Base-by-base conservation (phyloP, 2,888 invertebrate species). In the Crocallis elinguaria region DNA sequence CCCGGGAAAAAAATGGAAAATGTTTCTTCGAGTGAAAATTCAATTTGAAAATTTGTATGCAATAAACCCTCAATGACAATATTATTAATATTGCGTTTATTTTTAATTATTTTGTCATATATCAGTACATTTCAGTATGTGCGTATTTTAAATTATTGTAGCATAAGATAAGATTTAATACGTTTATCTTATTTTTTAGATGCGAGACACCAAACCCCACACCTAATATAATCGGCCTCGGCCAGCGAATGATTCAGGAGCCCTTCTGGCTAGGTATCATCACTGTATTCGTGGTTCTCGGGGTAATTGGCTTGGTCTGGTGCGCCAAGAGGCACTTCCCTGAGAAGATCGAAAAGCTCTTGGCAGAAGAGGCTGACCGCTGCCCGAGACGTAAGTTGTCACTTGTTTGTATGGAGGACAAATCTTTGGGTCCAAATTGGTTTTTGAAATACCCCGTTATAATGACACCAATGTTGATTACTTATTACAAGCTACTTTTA, bases 221-320 rank as follows among this genome's bases (percentile, higher is more conserved):
- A 0, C 89, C 90, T 1, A 86, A 87, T 52, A 89, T 90, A 54
- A 81, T 88, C 14, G 79, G 90, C 3, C 88, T 97, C 12, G 96
- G 96, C 7, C 94, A 96, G 66, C 90, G 96, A 17, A 96, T 97
- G 95, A 88, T 97, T 21, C 95, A 96, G 67, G 97, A 97, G 77
- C 97, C 97, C 0, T 97, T 97, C 82, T 97, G 97, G 97, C 90
- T 97, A 33, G 97, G 97, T 0, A 92, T 97, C 29, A 95, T 97
- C 78, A 96, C 97, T 0, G 96, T 97, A 0, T 95, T 95, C 69
- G 93, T 95, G 7, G 96, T 97, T 0, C 92, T 97, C 69, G 94
- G 94, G 42, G 92, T 95, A 59, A 95, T 97, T 63, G 96, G 96
- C 11, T 87, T 96, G 42, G 93, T 96, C 12, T 96, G 96, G 95